Base-by-base conservation (phyloP, 2,888 invertebrate genomes). In the Erebia epiphron region DNA sequence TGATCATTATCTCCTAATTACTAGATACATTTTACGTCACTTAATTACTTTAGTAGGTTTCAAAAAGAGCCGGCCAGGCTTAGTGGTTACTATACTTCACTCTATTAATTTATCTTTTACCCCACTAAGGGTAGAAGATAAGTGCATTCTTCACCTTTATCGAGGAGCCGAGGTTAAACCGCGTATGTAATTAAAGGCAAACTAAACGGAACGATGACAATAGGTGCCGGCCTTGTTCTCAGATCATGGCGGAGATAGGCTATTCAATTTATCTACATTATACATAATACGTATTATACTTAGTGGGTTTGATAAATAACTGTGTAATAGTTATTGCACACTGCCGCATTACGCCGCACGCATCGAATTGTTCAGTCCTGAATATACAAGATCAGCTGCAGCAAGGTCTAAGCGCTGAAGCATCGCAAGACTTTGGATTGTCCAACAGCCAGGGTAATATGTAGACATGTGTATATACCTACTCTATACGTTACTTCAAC, bases 61-160 rank as follows among this genome's bases (percentile, higher is more conserved):
- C 14, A 21, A 26, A 49, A 41, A 35, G 16, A 16, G 43, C 61
- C 62, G 62, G 18, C 43, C 21, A 21, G 46, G 18, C 41, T 41
- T 56, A 43, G 46, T 16, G 67, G 57, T 67, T 57, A 41, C 56
- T 13, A 56, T 52, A 52, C 9, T 54, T 62, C 49, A 26, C 58
- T 67, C 67, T 58, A 67, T 67, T 67, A 67, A 90, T 91, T 88
- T 90, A 90, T 89, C 84, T 85, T 82, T 78, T 79, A 77, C 78
- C 83, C 83, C 82, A 86, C 82, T 86, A 85, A 83, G 82, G 83
- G 78, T 79, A 75, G 72, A 72, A 78, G 78, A 79, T 80, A 83
- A 82, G 81, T 82, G 80, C 83, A 84, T 84, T 87, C 85, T 86
- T 85, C 83, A 85, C 86, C 84, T 86, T 86, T 87, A 84, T 80